A percentile compares a stretch with the other conserved stretches of the same genome.
These are phyloP conservation scores for Virgularia gustaviana DNA, from an alignment of 92 coral and sea anemone species.

Conservation along the genomic window DNA sequence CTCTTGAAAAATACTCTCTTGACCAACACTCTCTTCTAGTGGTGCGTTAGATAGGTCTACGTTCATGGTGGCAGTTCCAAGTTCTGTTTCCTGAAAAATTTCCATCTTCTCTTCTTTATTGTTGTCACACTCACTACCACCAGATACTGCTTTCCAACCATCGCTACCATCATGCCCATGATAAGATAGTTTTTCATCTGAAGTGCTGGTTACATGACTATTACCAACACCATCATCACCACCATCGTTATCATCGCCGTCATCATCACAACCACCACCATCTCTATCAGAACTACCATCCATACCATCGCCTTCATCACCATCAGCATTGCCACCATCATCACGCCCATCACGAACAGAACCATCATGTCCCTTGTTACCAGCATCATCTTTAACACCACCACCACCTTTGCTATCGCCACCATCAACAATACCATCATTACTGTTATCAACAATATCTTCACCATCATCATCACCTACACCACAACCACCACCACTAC, in stretches of 20 bases:
- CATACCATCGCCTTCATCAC: neutral
- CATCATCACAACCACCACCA: neutral
- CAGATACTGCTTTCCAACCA: neutral
- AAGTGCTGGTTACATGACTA: too few species aligned
- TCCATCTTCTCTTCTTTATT: neutral
- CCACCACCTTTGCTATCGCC: neutral
- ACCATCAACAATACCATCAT: neutral
- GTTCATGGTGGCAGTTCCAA: neutral
- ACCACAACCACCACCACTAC: neutral
- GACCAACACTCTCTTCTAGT: too few species aligned
- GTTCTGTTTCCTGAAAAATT: neutral
- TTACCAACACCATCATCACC: neutral
- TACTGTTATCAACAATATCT: neutral
- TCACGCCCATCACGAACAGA: neutral
- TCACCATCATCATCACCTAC: neutral
- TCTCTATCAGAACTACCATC: neutral
- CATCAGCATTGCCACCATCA: neutral
- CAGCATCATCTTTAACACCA: neutral
- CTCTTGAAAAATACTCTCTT: too few species aligned
- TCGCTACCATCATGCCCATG: neutral
- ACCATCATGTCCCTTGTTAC: neutral
- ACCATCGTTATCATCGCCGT: neutral
- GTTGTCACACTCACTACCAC: neutral
- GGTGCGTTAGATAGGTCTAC: too few species aligned
- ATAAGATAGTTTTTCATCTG: too few species aligned